These are phyloP conservation scores for Xiphorhynchus erythropygius DNA, from an alignment of 2,797 vertebrate species.

Conservation along the genomic window DNA sequence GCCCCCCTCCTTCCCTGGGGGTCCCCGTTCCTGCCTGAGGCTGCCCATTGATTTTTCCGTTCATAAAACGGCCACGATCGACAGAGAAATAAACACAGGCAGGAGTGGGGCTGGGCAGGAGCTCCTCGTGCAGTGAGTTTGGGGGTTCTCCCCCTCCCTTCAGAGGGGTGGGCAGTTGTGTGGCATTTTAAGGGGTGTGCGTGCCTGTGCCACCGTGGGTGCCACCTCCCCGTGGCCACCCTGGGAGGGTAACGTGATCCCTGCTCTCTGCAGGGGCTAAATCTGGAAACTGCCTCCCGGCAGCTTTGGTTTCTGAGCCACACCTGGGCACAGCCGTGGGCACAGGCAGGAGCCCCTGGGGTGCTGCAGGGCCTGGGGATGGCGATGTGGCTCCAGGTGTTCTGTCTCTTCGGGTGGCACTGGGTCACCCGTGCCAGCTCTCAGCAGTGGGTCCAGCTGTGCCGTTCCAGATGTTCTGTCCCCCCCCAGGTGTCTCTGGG, in stretches of 20 bases:
- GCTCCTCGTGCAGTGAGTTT: background rate
- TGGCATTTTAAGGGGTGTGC: background rate
- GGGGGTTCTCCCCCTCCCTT: background rate
- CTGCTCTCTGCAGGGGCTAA: constrained; percentile 37
- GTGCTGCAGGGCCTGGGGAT: background rate
- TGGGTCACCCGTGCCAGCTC: background rate
- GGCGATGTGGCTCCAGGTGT: rapidly evolving
- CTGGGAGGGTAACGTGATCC: background rate
- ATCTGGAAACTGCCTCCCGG: constrained; percentile 53
- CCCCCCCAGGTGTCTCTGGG: background rate
- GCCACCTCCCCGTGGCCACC: background rate
- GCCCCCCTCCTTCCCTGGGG: background rate
- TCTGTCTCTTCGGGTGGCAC: no score
- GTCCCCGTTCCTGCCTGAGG: background rate
- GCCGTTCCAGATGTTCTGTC: background rate
- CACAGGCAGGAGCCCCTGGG: background rate
- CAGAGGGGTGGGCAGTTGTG: rapidly evolving
- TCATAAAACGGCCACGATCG: background rate
- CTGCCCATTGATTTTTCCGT: constrained; percentile 38
- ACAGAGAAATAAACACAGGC: background rate
- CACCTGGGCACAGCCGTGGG: background rate
- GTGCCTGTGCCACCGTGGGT: background rate
- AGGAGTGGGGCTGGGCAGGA: background rate
- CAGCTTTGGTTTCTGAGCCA: constrained; percentile 51
- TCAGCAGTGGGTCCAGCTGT: rapidly evolving